These are phyloP conservation scores for Eupithecia subumbrata DNA, from an alignment of 2,888 invertebrate species.

Conservation along the genomic window DNA sequence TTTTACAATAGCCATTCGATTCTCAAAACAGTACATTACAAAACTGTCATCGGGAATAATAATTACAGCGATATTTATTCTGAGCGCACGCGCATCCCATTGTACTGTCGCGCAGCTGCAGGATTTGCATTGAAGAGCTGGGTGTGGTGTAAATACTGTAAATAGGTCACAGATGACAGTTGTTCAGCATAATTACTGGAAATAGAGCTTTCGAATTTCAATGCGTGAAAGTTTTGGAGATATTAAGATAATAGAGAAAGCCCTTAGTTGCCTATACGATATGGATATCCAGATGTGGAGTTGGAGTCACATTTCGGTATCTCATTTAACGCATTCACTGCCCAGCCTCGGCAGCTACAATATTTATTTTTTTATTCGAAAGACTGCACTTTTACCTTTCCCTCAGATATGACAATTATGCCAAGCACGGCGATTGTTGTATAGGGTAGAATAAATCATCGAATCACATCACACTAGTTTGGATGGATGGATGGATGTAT, in stretches of 20 bases:
- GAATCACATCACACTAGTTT: too few relatives aligned
- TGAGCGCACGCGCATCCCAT: constrained; percentile 46
- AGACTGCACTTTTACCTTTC: too few relatives aligned
- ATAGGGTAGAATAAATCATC: too few relatives aligned
- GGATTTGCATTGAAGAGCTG: constrained; percentile 54
- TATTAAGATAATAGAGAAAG: constrained; percentile 2
- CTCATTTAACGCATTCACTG: too few relatives aligned
- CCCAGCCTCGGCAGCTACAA: too few relatives aligned
- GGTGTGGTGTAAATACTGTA: constrained; percentile 49
- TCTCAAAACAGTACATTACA: constrained; percentile 50
- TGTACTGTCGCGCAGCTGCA: constrained; percentile 49
- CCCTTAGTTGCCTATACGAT: neutral
- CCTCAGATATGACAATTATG: neutral
- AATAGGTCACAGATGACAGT: constrained; percentile 51
- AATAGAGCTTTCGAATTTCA: constrained; percentile 22
- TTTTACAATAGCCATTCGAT: constrained; percentile 19
- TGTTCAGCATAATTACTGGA: constrained; percentile 28
- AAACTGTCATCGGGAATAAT: constrained; percentile 46
- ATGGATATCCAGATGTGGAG: neutral
- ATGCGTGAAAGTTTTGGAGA: constrained; percentile 10
- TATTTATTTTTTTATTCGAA: too few relatives aligned
- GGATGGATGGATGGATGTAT: too few relatives aligned
- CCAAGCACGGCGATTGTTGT: too few relatives aligned
- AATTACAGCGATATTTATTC: constrained; percentile 36
- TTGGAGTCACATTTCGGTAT: neutral